Percentiles rank a stretch among this genome's conserved stretches.
Evolutionary conservation across 1,140 invertebrate genomes (phyloP).

Genomic region (Ips typographus): DNA sequence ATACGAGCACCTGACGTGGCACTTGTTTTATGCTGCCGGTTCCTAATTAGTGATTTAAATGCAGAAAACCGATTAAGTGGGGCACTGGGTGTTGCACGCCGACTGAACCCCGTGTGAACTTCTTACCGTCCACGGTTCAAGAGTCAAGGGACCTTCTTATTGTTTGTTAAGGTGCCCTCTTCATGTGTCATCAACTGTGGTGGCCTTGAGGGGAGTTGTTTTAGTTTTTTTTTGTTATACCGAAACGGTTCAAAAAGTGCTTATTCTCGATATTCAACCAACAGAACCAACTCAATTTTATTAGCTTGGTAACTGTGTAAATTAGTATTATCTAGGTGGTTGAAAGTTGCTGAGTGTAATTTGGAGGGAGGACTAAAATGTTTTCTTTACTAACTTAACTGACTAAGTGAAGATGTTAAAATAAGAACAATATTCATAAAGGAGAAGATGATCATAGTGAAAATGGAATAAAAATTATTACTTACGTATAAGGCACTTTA

Average conservation of each 20-base stretch:
- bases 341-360: too few species aligned
- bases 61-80: conserved; percentile 22
- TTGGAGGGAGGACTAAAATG: too few species aligned
- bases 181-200: conserved; percentile 15
- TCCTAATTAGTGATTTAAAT: conserved; percentile 23
- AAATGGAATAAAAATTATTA: too few species aligned
- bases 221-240: conserved; percentile 4
- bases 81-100: conserved; percentile 23
- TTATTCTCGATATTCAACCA: too few species aligned
- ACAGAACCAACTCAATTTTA: too few species aligned
- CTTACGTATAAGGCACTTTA: too few species aligned
- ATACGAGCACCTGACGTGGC: conserved; percentile 7
- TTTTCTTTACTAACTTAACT: too few species aligned
- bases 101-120: conserved; percentile 23
- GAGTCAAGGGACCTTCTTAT: conserved; percentile 13
- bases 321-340: too few species aligned
- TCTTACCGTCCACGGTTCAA: conserved; percentile 24
- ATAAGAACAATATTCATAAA: too few species aligned
- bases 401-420: too few species aligned
- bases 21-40: conserved; percentile 5
- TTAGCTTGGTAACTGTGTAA: too few species aligned
- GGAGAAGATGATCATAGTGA: too few species aligned
- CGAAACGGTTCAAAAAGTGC: background rate
- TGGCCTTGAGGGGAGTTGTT: conserved; percentile 9
- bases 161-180: conserved; percentile 24